These are phyloP conservation scores for Alaudala cheleensis DNA, from an alignment of 2,113 vertebrate species.

Conservation along the genomic window DNA sequence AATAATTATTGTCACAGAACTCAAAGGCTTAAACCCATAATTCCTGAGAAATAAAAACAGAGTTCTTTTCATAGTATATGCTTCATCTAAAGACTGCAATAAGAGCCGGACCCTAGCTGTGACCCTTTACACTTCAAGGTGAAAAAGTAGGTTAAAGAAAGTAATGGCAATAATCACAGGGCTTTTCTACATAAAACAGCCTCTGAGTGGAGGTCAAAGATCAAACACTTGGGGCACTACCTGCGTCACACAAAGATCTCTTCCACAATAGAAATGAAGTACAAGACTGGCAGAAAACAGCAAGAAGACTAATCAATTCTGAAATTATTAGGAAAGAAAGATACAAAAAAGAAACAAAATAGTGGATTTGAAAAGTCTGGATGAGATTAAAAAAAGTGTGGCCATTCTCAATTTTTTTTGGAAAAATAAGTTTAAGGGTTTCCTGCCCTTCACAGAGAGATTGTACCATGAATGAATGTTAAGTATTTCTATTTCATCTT, in stretches of 20 bases:
- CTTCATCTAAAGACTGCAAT: slow-evolving; percentile 78
- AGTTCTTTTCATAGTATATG: slow-evolving; percentile 71
- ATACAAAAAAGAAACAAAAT: not conserved
- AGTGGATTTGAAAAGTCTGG: slow-evolving; percentile 14
- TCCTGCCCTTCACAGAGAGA: slow-evolving; percentile 19
- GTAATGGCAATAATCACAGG: slow-evolving; percentile 76
- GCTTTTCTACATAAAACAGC: slow-evolving; percentile 82
- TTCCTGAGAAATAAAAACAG: slow-evolving; percentile 80
- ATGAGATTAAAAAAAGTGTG: slow-evolving; percentile 1
- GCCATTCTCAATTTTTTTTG: slow-evolving; percentile 8
- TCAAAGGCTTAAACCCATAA: slow-evolving; percentile 75
- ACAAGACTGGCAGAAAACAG: slow-evolving; percentile 66
- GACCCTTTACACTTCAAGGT: slow-evolving; percentile 79
- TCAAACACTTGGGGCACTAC: slow-evolving; percentile 64
- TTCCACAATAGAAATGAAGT: slow-evolving; percentile 74
- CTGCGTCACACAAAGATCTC: slow-evolving; percentile 62
- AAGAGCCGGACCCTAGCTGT: slow-evolving; percentile 74
- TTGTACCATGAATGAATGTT: not conserved
- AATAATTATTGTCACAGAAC: slow-evolving; percentile 76
- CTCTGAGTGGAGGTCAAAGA: slow-evolving; percentile 79
- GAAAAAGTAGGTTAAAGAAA: slow-evolving; percentile 73
- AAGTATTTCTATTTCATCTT: slow-evolving; percentile 48
- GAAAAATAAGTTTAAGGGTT: slow-evolving; percentile 38
- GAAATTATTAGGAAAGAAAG: slow-evolving; percentile 50
- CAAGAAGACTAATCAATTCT: slow-evolving; percentile 63